Conservation (phyloP, 2,797 vertebrate species). For the Clarias platycephalus region DNA sequence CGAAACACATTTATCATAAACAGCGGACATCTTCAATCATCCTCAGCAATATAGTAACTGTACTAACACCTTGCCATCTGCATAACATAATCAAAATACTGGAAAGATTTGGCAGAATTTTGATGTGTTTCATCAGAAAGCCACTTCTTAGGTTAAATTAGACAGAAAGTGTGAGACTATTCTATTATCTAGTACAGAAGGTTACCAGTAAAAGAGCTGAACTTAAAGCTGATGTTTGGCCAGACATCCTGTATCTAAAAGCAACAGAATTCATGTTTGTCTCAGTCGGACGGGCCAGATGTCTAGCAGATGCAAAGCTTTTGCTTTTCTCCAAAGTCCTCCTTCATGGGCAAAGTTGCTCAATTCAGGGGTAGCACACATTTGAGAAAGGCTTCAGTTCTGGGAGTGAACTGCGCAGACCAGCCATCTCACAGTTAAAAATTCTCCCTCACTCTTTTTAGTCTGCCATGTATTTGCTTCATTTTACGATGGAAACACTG, state of each 20-base stretch:
- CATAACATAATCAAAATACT: neutral
- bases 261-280: constrained; percentile 24
- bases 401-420: constrained; percentile 30
- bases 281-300: constrained; percentile 24
- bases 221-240: constrained; percentile 13
- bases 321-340: constrained; percentile 30
- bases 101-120: constrained; percentile 39
- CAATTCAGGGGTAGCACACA: constrained; percentile 20
- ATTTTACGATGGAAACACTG: constrained; percentile 68
- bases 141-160: neutral
- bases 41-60: neutral
- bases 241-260: neutral
- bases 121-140: neutral
- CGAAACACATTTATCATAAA: neutral
- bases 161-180: neutral
- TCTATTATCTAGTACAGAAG: constrained; percentile 31
- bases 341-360: constrained; percentile 28
- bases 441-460: constrained; percentile 45
- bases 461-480: constrained; percentile 62
- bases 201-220: constrained; percentile 15
- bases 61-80: neutral
- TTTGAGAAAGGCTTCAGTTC: constrained; percentile 3
- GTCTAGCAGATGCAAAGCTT: constrained; percentile 27
- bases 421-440: constrained; percentile 53
- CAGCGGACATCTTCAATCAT: neutral